Base-by-base conservation (phyloP, 2,797 vertebrate genomes). In the Poecilia velifera region DNA sequence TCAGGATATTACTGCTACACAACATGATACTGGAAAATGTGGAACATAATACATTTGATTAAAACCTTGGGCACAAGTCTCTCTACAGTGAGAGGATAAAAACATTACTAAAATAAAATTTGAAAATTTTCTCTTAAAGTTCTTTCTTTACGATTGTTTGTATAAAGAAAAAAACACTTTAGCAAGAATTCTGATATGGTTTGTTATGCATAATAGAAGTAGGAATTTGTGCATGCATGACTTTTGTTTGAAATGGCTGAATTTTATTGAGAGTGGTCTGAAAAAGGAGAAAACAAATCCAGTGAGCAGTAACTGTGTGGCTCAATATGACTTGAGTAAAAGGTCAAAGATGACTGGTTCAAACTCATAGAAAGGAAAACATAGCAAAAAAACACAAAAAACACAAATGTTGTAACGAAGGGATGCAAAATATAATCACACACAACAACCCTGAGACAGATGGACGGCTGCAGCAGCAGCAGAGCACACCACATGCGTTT, bases 21-120 rank as follows among this genome's bases (percentile, higher is more conserved):
- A 73, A 22, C 66, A 6, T 72, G 39, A 31, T 53, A 16, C 70
- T 12, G 14, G 9, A 55, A 87, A 81, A 57, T 45, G 8, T 74
- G 22, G 46, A 59, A 66, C 49, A 76, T 62, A 28, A 68, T 16
- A 41, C 0, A 46, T n/a, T 22, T 81, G 71, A 8, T 22, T 22
- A 36, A 70, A 57, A 68, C 16, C 47, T 9, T 76, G 46, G 13
- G 64, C 18, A 47, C 22, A 25, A 12, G 20, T 22, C 3, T 70
- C 4, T 43, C 39, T n/a, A 6, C 22, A 45, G 39, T 71, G 68
- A 6, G 41, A n/a, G 41, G 39, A 43, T 71, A 45, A 45, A 71
- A 70, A 14, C 39, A 68, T 22, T 4, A 43, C 41, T n/a, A 45
- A n/a, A 13, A 45, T n/a, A 10, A 70, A n/a, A 25, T 70, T 70